Evolutionary conservation across 2,888 invertebrate genomes (phyloP).

Genomic region (Timema cristinae): DNA sequence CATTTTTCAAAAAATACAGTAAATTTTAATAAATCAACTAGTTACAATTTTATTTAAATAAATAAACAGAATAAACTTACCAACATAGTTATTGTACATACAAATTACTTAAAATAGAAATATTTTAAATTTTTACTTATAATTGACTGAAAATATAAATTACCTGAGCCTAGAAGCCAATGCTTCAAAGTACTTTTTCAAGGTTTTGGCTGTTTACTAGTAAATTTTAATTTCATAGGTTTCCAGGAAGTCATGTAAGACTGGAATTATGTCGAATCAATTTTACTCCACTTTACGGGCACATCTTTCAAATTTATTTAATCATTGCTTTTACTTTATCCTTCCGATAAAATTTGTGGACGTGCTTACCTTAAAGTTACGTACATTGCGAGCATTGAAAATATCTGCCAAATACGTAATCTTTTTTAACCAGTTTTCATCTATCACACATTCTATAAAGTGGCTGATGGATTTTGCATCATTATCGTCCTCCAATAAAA

Average conservation of each 20-base stretch:
- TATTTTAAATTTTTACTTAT: too few relatives aligned
- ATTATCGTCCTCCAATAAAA: conserved; percentile 5
- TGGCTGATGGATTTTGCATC: background rate
- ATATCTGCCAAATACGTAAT: background rate
- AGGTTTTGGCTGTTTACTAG: background rate
- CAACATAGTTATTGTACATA: too few relatives aligned
- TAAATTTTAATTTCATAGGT: conserved; percentile 3
- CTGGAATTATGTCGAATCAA: background rate
- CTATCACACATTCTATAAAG: background rate
- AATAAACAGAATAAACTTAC: too few relatives aligned
- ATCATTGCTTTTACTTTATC: conserved; percentile 2
- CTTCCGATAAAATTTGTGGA: background rate
- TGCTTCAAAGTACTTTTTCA: background rate
- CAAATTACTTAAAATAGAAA: too few relatives aligned
- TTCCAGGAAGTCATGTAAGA: background rate
- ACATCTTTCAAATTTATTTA: conserved; percentile 3
- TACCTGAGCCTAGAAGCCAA: background rate
- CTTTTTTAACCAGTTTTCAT: background rate
- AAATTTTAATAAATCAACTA: too few relatives aligned
- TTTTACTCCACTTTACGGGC: background rate
- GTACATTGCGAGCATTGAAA: background rate
- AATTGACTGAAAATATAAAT: background rate
- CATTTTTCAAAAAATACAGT: too few relatives aligned
- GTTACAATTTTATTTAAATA: too few relatives aligned
- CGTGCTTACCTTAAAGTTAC: background rate